These are phyloP conservation scores for Rhopalosiphum nymphaeae DNA, from an alignment of 2,888 invertebrate genomes.

Conservation along the genomic window DNA sequence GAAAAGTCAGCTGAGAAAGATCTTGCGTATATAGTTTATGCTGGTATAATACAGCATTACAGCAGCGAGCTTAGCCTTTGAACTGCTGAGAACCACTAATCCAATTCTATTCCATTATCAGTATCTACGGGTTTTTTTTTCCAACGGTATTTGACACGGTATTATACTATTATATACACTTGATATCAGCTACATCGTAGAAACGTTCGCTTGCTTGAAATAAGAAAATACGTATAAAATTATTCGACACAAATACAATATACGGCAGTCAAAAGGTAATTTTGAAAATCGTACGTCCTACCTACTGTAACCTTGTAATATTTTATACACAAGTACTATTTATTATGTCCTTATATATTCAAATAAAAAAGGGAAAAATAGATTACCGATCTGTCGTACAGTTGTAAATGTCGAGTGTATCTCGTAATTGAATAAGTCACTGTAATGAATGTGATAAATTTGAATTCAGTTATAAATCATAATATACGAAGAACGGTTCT, in stretches of 20 bases:
- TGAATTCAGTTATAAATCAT: too few relatives aligned
- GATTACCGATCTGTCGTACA: not conserved
- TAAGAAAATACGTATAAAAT: not conserved
- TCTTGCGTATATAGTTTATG: not conserved
- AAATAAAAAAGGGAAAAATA: not conserved
- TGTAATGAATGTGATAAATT: too few relatives aligned
- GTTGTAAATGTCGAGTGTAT: not conserved
- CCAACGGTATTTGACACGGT: not conserved
- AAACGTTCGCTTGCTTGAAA: not conserved
- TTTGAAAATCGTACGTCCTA: not conserved
- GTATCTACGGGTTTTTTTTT: not conserved
- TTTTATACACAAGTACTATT: not conserved
- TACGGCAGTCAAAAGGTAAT: not conserved
- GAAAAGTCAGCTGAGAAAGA: not conserved
- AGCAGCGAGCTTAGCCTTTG: not conserved
- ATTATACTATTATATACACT: not conserved
- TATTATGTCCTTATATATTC: not conserved
- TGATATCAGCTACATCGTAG: not conserved
- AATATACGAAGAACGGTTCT: not conserved
- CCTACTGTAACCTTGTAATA: not conserved
- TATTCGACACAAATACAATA: not conserved
- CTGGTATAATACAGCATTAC: not conserved
- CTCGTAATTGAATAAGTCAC: not conserved
- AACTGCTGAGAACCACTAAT: not conserved
- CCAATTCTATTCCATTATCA: conserved; percentile 11